phyloP scores from a whole-genome alignment of 2,113 vertebrate genomes.

The Chaetodon auriga region DNA sequence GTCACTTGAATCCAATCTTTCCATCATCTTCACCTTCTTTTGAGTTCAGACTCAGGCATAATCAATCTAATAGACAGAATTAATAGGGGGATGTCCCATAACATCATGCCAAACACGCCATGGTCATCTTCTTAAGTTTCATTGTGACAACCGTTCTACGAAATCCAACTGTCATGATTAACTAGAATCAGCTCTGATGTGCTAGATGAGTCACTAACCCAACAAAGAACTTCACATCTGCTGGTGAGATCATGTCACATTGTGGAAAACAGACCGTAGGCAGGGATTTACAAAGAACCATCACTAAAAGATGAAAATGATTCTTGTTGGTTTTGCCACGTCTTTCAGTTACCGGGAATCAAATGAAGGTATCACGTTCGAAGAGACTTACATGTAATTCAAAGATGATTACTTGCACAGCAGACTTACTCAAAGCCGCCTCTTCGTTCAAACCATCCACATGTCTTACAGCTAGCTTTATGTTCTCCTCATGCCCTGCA shows the following conservation, averaged over 20 bases:
- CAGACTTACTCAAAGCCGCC: background rate
- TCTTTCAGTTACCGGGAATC: background rate
- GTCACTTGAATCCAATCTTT: constrained; percentile 49
- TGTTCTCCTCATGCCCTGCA: background rate
- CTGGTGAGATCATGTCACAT: background rate
- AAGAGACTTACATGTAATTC: background rate
- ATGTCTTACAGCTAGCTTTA: background rate
- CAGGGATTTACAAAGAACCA: background rate
- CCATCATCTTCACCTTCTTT: background rate
- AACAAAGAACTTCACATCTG: background rate
- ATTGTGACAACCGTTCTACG: background rate
- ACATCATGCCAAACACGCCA: background rate
- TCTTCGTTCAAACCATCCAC: background rate
- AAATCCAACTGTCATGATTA: constrained; percentile 14
- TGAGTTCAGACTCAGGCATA: constrained; percentile 3
- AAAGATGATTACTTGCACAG: background rate
- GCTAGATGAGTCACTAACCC: constrained; percentile 30
- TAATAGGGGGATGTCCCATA: background rate
- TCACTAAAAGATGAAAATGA: background rate
- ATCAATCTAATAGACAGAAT: constrained; percentile 10
- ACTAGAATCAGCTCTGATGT: constrained; percentile 4
- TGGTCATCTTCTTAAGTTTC: constrained; percentile 18
- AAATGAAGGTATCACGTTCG: background rate
- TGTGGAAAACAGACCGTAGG: constrained; percentile 9
- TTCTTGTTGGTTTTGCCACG: background rate